Evolutionary conservation across 2,797 vertebrate genomes (phyloP).

Genomic region (Zalophus californianus): DNA sequence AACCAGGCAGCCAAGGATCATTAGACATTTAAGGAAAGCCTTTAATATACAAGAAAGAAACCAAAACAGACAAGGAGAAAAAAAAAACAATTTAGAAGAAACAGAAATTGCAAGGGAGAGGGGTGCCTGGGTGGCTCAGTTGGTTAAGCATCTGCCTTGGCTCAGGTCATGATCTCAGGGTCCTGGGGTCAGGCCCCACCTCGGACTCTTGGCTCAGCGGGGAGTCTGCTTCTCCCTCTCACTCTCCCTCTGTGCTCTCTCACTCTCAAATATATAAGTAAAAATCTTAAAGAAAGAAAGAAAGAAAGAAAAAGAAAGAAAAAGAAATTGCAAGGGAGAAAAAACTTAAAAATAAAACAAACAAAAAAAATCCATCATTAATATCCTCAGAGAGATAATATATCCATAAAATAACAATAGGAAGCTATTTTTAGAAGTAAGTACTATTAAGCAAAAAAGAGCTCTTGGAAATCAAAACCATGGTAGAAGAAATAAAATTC

Average conservation of each 20-base stretch:
- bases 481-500: constrained; percentile 33
- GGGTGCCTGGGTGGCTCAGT: too few relatives aligned
- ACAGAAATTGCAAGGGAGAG: background rate
- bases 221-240: background rate
- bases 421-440: background rate
- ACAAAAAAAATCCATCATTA: background rate
- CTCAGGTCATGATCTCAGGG: too few relatives aligned
- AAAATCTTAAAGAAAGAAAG: background rate
- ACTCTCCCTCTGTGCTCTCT: background rate
- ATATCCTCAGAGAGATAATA: background rate
- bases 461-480: constrained; percentile 48
- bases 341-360: background rate
- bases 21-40: background rate
- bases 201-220: too few relatives aligned
- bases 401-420: background rate
- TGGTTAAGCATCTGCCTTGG: too few relatives aligned
- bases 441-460: constrained; percentile 15
- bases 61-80: background rate
- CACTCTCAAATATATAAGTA: background rate
- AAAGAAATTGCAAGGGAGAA: background rate
- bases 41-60: constrained; percentile 34
- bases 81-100: constrained; percentile 19
- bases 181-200: too few relatives aligned
- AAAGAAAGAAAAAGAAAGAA: too few relatives aligned
- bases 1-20: background rate